These are phyloP conservation scores for Heliconius ismenius DNA, from an alignment of 2,888 invertebrate genomes.

Conservation along the genomic window DNA sequence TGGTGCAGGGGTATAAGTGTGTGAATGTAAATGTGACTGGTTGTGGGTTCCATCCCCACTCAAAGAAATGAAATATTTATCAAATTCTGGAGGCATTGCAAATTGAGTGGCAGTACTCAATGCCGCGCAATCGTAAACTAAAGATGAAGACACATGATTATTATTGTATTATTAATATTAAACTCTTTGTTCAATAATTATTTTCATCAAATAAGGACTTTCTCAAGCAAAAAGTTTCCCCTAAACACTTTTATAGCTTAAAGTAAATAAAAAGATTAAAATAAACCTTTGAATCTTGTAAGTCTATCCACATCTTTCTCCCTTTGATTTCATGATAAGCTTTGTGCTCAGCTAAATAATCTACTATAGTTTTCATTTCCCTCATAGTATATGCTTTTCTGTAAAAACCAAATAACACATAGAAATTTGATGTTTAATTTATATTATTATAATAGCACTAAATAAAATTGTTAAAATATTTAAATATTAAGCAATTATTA, in stretches of 20 bases:
- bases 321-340: constrained; percentile 65
- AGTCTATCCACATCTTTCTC: constrained; percentile 74
- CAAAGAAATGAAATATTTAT: too few relatives aligned
- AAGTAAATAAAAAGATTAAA: background rate
- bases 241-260: background rate
- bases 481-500: background rate
- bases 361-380: constrained; percentile 72
- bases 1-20: too few relatives aligned
- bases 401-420: constrained; percentile 32
- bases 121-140: too few relatives aligned
- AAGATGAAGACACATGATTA: background rate
- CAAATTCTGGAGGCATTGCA: too few relatives aligned
- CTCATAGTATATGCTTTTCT: constrained; percentile 70
- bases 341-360: constrained; percentile 63
- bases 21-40: too few relatives aligned
- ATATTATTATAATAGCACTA: background rate
- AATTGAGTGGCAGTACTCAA: too few relatives aligned
- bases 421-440: background rate
- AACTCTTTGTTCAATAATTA: background rate
- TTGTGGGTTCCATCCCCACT: too few relatives aligned
- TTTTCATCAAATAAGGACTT: background rate
- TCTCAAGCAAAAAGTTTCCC: background rate
- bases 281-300: constrained; percentile 64
- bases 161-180: too few relatives aligned
- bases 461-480: too few relatives aligned